A percentile compares a stretch with the other conserved stretches of the same genome.
These are phyloP conservation scores for Abramis brama DNA, from an alignment of 2,113 vertebrate species.

Conservation along the genomic window DNA sequence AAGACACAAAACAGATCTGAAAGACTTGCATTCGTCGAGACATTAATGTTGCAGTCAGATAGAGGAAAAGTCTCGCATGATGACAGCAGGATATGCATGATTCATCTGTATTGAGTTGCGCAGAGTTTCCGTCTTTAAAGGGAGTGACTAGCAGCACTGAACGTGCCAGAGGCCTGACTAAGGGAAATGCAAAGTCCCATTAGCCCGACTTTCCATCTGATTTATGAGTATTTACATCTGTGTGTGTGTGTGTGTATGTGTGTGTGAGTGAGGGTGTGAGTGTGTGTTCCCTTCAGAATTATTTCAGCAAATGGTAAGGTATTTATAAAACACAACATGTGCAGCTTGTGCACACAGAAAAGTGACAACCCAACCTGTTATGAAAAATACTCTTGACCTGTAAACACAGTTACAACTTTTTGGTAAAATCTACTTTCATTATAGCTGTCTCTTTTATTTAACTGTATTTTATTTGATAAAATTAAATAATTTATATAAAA, in stretches of 20 bases:
- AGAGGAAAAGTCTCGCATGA: conserved; percentile 59
- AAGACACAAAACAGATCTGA: neutral
- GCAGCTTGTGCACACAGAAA: too few relatives aligned
- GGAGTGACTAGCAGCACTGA: conserved; percentile 67
- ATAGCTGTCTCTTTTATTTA: too few relatives aligned
- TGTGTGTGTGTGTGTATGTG: conserved; percentile 40
- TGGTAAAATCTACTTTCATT: too few relatives aligned
- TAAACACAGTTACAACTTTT: too few relatives aligned
- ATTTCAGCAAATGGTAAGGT: neutral
- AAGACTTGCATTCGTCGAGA: neutral
- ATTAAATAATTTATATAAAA: too few relatives aligned
- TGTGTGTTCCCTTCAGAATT: conserved; percentile 23
- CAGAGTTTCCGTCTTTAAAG: conserved; percentile 65
- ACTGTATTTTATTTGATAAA: too few relatives aligned
- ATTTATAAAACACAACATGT: too few relatives aligned
- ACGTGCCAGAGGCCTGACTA: conserved; percentile 71
- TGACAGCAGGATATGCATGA: conserved; percentile 60
- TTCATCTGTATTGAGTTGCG: conserved; percentile 61
- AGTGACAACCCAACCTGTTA: too few relatives aligned
- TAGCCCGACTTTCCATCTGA: conserved; percentile 30
- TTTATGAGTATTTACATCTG: conserved; percentile 38
- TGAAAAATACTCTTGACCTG: too few relatives aligned
- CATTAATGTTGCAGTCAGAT: conserved; percentile 55
- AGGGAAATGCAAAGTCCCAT: conserved; percentile 60
- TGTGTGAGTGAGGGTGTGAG: conserved; percentile 11